Base-by-base conservation (phyloP, 1,140 invertebrate species). In the Drosophila sproati region DNA sequence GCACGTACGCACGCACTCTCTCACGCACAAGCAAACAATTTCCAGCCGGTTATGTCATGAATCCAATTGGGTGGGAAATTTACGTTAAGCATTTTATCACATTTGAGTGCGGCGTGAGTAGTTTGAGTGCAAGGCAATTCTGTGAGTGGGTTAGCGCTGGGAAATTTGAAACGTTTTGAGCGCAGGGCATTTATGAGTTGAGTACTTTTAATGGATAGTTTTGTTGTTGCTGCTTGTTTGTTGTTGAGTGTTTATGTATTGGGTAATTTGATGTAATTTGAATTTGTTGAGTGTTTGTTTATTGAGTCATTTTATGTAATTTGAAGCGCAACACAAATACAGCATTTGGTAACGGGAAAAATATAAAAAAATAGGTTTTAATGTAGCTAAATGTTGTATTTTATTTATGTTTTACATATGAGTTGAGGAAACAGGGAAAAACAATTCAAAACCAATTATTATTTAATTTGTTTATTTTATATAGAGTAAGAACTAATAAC, bases 21-120 rank as follows among this genome's bases (percentile, higher is more conserved):
- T 12, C 45, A 50, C 64, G 7, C 56, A 55, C 12, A 39, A 32
- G 32, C 63, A 10, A 31, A 68, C 34, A 47, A 51, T 37, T 45
- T 10, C 28, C 54, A 73, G 73, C 63, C 70, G 67, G 75, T 86
- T 87, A 87, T 87, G 82, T 87, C 82, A 87, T 78, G 51, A 50
- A 52, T 73, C 64, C 81, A 62, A 77, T 78, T 70, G 51, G 51
- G 60, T 41, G 64, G 56, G 71, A 80, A 69, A 82, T 82, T 70
- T 31, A 59, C 7, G 45, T 7, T 62, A 69, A 66, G 70, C 10
- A 37, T 64, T 62, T 76, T 41, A 68, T 66, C 20, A 35, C n/a
- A 64, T 82, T 77, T 81, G 68, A 81, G 68, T 69, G 50, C 8
- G 20, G 50, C 8, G 20, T 29, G 43, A 60, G 4, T 7, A 32